Evolutionary conservation across 2,888 invertebrate genomes (phyloP).

Genomic region (Pecten maximus): DNA sequence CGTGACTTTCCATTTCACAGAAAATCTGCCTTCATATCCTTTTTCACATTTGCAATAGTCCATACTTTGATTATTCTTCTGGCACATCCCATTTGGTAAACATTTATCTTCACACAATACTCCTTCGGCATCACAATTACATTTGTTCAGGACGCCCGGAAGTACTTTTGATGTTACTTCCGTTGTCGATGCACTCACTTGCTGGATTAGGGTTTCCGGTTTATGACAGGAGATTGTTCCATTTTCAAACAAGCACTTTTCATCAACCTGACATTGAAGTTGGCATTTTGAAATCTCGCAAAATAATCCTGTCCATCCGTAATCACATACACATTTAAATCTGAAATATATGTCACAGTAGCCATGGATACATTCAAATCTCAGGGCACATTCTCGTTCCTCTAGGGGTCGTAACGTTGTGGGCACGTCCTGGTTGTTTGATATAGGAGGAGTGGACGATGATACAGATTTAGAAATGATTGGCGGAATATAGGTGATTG

Average conservation of each 20-base stretch:
- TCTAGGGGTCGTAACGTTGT: not conserved
- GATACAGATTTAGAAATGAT: too few relatives aligned
- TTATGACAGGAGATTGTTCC: not conserved
- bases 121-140: not conserved
- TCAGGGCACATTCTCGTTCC: not conserved
- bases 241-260: not conserved
- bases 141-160: not conserved
- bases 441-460: too few relatives aligned
- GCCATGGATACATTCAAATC: constrained; percentile 17
- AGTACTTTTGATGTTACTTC: not conserved
- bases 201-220: not conserved
- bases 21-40: constrained; percentile 40
- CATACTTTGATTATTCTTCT: not conserved
- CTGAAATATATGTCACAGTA: not conserved
- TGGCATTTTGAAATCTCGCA: constrained; percentile 38
- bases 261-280: not conserved
- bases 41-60: constrained; percentile 50
- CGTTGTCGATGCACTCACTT: not conserved
- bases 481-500: too few relatives aligned
- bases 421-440: not conserved
- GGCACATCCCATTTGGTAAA: constrained; percentile 49
- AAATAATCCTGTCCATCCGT: constrained; percentile 36
- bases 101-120: constrained; percentile 39
- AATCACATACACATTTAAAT: constrained; percentile 46
- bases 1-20: constrained; percentile 5